Conservation (phyloP, 2,113 vertebrate species). For the Vidua macroura region DNA sequence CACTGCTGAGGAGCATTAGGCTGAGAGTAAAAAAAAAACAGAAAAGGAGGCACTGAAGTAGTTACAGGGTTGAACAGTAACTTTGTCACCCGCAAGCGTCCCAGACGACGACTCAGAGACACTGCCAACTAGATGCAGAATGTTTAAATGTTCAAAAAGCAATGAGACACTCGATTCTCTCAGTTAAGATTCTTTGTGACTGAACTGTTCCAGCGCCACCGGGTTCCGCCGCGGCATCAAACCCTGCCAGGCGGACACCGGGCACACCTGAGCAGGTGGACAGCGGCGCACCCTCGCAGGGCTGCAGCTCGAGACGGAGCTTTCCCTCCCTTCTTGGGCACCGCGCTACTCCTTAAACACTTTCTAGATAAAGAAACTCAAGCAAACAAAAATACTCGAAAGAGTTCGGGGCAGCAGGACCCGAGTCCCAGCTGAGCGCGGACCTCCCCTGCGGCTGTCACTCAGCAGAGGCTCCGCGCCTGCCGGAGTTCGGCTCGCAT, state of each 20-base stretch:
- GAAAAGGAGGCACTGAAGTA: background rate
- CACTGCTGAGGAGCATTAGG: background rate
- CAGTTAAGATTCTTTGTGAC: background rate
- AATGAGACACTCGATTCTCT: fast-evolving
- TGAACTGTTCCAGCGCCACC: background rate
- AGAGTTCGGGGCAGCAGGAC: background rate
- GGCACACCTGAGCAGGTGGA: background rate
- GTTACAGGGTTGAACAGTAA: background rate
- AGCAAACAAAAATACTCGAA: background rate
- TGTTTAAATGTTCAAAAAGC: background rate
- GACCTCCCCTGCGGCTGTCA: background rate
- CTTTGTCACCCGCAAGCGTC: background rate
- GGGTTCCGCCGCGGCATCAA: background rate
- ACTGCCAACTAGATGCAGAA: background rate
- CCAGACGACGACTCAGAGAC: background rate
- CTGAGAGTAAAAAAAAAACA: background rate
- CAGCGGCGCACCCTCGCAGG: background rate
- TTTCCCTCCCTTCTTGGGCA: background rate
- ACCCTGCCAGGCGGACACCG: background rate
- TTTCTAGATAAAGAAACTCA: background rate
- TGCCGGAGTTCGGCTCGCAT: background rate
- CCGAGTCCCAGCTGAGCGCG: background rate
- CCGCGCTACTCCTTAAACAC: background rate
- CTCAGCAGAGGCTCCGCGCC: background rate
- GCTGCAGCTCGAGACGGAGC: background rate